Base-by-base conservation (phyloP, 2,888 invertebrate genomes). In the Iphiclides podalirius region DNA sequence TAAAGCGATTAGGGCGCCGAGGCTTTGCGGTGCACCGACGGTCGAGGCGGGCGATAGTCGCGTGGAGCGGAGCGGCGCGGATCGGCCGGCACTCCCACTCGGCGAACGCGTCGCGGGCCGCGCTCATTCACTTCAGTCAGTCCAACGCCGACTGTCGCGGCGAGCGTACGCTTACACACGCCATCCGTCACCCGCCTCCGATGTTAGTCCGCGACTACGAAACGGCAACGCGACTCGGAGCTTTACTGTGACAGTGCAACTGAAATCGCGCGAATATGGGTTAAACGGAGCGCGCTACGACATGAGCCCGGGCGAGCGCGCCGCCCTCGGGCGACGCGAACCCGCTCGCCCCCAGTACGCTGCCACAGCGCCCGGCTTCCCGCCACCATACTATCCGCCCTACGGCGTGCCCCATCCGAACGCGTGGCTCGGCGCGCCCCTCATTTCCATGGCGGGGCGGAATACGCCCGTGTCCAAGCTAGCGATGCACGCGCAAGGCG, bases 401-500 rank as follows among this genome's bases (percentile, higher is more conserved):
- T 89, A 86, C 65, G 87, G 90, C 53, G 82, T 89, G 60, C 86
- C 84, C 59, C 86, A 86, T 67, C 93, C 92, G 58, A 93, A 92
- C 60, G 84, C 88, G 55, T 95, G 95, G 93, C 92, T 95, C 23
- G 95, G 95, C 57, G 93, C 94, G 68, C 95, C 96, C 37, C 90
- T 95, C 56, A 94, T 95, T 73, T 94, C 94, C 41, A 94, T 94
- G 87, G 93, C 94, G 55, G 91, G 92, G 69, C 74, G 89, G 54
- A 79, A 78, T 60, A 87, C 90, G 58, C 91, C 92, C 35, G 91
- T 95, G 55, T 92, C 95, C 7, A 92, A 94, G 63, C 79, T 96
- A 55, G 95, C 95, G 9, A 93, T 94, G 67, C 95, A 96, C 76
- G 94, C 95, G 3, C 95, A 95, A 73, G 96, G 96, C 35, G 94